Evolutionary conservation across 2,113 vertebrate genomes (phyloP).

Genomic region (Dolichotis patagonum): DNA sequence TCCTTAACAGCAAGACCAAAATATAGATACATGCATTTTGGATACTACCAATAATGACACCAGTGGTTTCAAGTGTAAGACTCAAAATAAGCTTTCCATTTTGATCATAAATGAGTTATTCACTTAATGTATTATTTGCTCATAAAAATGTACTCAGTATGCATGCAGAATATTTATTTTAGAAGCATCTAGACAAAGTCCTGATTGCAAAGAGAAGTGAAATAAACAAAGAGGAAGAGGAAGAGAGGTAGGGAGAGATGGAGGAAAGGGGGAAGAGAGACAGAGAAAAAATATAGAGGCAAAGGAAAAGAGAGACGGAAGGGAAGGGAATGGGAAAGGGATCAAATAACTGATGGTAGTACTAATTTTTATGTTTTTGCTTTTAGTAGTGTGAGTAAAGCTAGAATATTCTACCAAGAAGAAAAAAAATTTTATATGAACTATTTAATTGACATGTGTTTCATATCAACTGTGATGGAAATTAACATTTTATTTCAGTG

Average conservation of each 20-base stretch:
- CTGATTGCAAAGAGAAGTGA: not conserved
- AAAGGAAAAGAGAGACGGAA: not conserved
- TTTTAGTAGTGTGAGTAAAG: not conserved
- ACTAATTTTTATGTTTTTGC: not conserved
- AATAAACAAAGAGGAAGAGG: not conserved
- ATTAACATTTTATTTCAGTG: slow-evolving; percentile 52
- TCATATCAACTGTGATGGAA: not conserved
- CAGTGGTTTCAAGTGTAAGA: slow-evolving; percentile 4
- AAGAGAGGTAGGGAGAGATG: too few species aligned
- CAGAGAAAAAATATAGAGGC: too few species aligned
- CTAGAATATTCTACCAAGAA: not conserved
- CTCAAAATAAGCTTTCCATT: not conserved
- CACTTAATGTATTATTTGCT: not conserved
- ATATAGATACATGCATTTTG: not conserved
- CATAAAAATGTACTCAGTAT: not conserved
- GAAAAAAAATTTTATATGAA: not conserved
- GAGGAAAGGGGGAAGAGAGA: not conserved
- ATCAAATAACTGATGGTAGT: not conserved
- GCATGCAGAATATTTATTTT: not conserved
- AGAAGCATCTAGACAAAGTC: not conserved
- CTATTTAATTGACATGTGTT: not conserved
- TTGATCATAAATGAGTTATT: not conserved
- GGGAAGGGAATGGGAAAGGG: too few species aligned
- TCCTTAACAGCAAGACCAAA: not conserved
- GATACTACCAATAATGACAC: not conserved